Evolutionary conservation across 2,797 vertebrate species (phyloP).

Genomic region (Cossypha caffra): DNA sequence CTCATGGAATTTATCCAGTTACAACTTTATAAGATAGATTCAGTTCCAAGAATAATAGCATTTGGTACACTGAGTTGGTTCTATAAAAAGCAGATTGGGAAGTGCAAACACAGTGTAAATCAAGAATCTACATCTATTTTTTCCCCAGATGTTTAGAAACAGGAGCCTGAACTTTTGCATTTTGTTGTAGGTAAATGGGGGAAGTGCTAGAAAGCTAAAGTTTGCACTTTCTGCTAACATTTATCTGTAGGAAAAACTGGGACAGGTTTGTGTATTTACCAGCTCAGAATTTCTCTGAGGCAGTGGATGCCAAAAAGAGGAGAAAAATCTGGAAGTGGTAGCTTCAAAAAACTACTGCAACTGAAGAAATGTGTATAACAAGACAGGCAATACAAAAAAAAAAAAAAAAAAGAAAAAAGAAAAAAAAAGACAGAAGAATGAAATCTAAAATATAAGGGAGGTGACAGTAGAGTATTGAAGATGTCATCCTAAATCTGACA

Average conservation of each 20-base stretch:
- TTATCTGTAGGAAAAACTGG: background rate
- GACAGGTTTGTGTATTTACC: background rate
- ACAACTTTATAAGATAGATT: background rate
- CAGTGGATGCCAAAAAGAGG: background rate
- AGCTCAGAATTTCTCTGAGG: background rate
- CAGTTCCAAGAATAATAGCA: background rate
- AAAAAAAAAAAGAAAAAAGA: background rate
- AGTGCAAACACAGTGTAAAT: background rate
- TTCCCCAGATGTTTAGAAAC: background rate
- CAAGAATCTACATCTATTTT: background rate
- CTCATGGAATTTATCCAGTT: background rate
- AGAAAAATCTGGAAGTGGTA: background rate
- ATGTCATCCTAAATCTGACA: background rate
- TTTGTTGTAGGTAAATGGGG: background rate
- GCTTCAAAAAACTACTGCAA: background rate
- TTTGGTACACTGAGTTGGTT: background rate
- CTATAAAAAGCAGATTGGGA: background rate
- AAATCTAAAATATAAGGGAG: background rate
- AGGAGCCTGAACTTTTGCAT: background rate
- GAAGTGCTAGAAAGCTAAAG: background rate
- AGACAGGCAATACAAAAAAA: background rate
- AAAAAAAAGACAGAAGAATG: no score
- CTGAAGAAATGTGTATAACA: background rate
- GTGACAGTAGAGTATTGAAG: background rate
- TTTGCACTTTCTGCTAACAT: background rate